phyloP scores from a whole-genome alignment of 2,797 vertebrate species.

The Acanthopagrus latus region DNA sequence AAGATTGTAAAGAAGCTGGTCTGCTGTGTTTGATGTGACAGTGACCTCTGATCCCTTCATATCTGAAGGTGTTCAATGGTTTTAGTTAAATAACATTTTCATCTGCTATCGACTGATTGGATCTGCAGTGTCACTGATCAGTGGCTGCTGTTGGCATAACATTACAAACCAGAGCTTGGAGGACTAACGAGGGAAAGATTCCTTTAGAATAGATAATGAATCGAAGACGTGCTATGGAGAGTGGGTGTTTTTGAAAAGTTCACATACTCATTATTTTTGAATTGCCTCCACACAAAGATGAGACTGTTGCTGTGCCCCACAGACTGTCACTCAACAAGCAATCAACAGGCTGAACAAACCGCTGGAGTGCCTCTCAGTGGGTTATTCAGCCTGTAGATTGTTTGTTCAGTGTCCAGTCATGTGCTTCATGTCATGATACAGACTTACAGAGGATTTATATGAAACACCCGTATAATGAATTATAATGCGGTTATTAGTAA shows the following conservation, averaged over 20 bases:
- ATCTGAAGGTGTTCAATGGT: background rate
- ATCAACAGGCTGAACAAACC: background rate
- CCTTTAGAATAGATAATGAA: background rate
- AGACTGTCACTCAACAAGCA: background rate
- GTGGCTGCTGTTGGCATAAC: slow-evolving; percentile 15
- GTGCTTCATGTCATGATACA: background rate
- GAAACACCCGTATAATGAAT: background rate
- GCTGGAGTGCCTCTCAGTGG: background rate
- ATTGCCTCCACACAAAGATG: slow-evolving; percentile 22
- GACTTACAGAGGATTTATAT: background rate
- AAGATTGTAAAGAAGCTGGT: background rate
- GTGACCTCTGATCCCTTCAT: slow-evolving; percentile 26
- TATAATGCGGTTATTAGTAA: background rate
- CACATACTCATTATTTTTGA: slow-evolving; percentile 32
- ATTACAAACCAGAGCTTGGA: slow-evolving; percentile 24
- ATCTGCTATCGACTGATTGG: slow-evolving; percentile 13
- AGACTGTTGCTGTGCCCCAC: background rate
- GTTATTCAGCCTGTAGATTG: background rate
- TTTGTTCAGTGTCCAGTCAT: background rate
- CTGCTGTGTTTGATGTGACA: slow-evolving; percentile 1
- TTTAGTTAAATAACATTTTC: slow-evolving; percentile 21
- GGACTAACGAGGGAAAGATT: slow-evolving; percentile 5
- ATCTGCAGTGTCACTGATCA: slow-evolving; percentile 30
- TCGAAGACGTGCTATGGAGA: background rate
- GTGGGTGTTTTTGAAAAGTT: background rate